Conservation (phyloP, 1,140 invertebrate species). For the Zaprionus lachaisei region DNA sequence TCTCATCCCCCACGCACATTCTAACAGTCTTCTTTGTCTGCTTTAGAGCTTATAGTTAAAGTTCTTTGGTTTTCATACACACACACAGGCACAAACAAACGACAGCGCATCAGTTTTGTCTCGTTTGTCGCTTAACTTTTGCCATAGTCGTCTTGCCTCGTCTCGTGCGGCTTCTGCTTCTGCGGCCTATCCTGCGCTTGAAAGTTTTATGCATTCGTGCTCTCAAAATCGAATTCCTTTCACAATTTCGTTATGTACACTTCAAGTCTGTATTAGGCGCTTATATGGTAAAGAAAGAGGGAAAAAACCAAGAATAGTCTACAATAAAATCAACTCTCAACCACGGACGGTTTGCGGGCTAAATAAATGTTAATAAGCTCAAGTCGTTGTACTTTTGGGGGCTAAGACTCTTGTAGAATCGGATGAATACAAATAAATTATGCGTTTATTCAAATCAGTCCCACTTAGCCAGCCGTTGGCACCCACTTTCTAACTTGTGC, state of each 20-base stretch:
- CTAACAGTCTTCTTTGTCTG: conserved; percentile 74
- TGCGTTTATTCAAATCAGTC: conserved; percentile 57
- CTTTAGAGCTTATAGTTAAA: conserved; percentile 57
- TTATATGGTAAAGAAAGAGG: not conserved
- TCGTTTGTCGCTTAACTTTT: conserved; percentile 60
- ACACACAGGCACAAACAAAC: not conserved
- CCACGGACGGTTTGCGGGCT: conserved; percentile 42
- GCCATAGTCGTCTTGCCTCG: conserved; percentile 44
- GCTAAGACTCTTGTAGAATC: conserved; percentile 41
- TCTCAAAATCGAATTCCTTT: conserved; percentile 67
- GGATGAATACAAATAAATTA: conserved; percentile 66
- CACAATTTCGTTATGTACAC: conserved; percentile 40
- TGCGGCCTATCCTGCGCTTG: conserved; percentile 12
- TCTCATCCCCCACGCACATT: not conserved
- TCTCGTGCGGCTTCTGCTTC: conserved; percentile 9
- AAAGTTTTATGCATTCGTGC: conserved; percentile 38
- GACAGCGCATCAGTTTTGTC: conserved; percentile 29
- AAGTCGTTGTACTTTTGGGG: conserved; percentile 61
- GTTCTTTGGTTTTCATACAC: conserved; percentile 43
- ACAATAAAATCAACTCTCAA: conserved; percentile 26
- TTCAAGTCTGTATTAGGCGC: not conserved
- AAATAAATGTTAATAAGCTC: conserved; percentile 77
- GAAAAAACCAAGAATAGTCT: conserved; percentile 14
- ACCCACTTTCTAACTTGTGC: conserved; percentile 8
- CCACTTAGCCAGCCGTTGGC: conserved; percentile 34